A percentile compares a stretch with the other conserved stretches of the same genome.
These are phyloP conservation scores for Hydropsyche tenuis DNA, from an alignment of 1,140 invertebrate species.

Conservation along the genomic window DNA sequence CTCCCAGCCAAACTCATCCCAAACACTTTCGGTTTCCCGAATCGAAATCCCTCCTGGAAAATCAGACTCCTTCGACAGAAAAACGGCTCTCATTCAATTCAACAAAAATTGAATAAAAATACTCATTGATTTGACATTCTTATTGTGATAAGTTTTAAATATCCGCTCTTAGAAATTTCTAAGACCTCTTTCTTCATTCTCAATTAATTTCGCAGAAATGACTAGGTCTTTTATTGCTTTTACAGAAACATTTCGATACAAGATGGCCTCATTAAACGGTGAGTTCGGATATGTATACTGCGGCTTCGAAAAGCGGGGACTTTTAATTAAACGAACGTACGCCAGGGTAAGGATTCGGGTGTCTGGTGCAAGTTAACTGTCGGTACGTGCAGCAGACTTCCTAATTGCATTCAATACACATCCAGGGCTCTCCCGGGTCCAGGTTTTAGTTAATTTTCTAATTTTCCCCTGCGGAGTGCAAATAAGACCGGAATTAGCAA, in stretches of 20 bases:
- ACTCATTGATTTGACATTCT: too few relatives aligned
- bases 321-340: conserved; percentile 16
- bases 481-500: conserved; percentile 8
- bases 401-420: conserved; percentile 22
- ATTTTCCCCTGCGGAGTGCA: conserved; percentile 7
- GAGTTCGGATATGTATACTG: background rate
- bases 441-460: conserved; percentile 26
- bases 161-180: too few relatives aligned
- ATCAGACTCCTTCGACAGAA: background rate
- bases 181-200: too few relatives aligned
- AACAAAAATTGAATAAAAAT: too few relatives aligned
- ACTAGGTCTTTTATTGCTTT: too few relatives aligned
- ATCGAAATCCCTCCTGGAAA: background rate
- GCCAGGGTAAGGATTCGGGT: background rate
- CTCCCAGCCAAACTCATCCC: background rate
- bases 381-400: conserved; percentile 23
- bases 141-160: too few relatives aligned
- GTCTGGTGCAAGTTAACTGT: conserved; percentile 6
- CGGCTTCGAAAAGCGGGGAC: background rate
- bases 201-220: too few relatives aligned
- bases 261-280: too few relatives aligned
- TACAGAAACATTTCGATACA: too few relatives aligned
- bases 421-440: background rate
- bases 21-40: background rate
- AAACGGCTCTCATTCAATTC: too few relatives aligned